Conservation (phyloP, 53 echinoderm and acorn worm genomes). For the Zoroaster sp. region DNA sequence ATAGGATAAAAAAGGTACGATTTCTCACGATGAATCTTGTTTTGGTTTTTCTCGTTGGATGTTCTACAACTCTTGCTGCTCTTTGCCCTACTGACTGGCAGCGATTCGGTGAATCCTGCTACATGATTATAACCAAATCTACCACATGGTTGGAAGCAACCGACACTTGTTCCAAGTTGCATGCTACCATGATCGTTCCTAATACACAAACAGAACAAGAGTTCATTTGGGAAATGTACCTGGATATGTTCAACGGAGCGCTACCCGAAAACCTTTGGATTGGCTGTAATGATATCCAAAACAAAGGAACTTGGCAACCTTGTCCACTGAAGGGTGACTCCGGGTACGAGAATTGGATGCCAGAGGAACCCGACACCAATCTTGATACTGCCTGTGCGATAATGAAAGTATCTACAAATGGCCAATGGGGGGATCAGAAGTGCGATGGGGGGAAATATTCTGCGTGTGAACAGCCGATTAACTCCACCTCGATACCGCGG, state of each 20-base stretch:
- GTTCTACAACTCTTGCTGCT: neutral
- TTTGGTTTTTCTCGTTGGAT: neutral
- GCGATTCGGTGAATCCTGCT: neutral
- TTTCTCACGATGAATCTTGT: neutral
- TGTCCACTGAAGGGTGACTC: neutral
- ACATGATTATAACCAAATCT: neutral
- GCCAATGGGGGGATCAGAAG: neutral
- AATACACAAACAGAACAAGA: neutral
- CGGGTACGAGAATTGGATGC: neutral
- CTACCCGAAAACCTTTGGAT: neutral
- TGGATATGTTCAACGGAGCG: neutral
- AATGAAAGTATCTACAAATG: neutral
- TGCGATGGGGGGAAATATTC: neutral
- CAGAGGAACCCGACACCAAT: neutral
- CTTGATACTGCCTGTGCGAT: neutral
- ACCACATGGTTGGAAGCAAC: neutral
- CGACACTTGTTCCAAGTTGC: neutral
- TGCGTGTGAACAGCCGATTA: neutral
- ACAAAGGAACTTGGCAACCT: neutral
- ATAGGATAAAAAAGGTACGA: too few relatives aligned
- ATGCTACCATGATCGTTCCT: neutral
- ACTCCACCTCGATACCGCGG: neutral
- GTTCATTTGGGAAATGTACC: neutral
- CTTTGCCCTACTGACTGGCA: neutral
- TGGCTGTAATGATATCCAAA: neutral